phyloP scores from a whole-genome alignment of 2,888 invertebrate species.

The Gisinianus flammeolus region DNA sequence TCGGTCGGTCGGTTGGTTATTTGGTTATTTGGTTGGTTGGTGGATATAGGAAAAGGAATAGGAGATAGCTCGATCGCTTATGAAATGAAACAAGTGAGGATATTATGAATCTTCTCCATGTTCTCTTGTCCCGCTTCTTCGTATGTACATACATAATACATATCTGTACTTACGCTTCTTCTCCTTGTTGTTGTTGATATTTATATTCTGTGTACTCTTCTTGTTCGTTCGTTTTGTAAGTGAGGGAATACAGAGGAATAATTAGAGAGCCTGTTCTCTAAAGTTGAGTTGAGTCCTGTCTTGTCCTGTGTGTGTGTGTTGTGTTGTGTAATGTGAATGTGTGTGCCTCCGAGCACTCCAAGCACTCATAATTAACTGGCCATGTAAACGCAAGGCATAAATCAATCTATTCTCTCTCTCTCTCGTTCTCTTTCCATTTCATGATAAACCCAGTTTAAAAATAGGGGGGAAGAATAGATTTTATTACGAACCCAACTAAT shows the following conservation, averaged over 20 bases:
- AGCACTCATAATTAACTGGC: conserved; percentile 54
- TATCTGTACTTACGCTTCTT: too few relatives aligned
- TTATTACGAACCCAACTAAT: conserved; percentile 22
- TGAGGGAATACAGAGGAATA: conserved; percentile 34
- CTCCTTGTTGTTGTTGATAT: too few relatives aligned
- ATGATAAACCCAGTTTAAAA: conserved; percentile 56
- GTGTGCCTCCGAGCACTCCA: conserved; percentile 21
- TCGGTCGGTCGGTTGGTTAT: too few relatives aligned
- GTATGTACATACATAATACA: neutral
- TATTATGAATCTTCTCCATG: neutral
- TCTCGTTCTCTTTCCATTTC: neutral
- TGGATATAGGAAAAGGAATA: neutral
- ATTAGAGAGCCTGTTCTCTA: conserved; percentile 43
- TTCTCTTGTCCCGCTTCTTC: neutral
- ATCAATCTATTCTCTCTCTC: conserved; percentile 20
- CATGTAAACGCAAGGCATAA: conserved; percentile 58
- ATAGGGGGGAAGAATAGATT: conserved; percentile 51
- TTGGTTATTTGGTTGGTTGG: neutral
- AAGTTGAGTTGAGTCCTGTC: neutral
- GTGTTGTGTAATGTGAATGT: conserved; percentile 10
- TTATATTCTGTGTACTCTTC: neutral
- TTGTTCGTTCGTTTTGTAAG: neutral
- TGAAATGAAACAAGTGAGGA: neutral
- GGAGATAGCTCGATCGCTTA: neutral
- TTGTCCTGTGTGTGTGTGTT: neutral